Conservation (phyloP, 2,797 vertebrate genomes). For the Sebastes miniatus region DNA sequence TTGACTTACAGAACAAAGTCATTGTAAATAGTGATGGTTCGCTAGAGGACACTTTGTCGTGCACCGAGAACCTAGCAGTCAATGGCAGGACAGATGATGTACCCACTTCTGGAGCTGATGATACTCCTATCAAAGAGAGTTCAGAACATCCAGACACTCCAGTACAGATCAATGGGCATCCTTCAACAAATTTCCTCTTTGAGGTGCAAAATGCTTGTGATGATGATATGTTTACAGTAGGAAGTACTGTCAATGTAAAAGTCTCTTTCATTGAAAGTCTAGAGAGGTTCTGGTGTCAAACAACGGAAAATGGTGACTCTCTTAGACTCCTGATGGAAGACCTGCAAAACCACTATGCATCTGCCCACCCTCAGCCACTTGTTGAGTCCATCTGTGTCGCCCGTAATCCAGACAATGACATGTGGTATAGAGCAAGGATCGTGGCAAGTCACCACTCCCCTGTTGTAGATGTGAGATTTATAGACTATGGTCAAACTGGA, state of each 20-base stretch:
- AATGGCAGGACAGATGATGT: conserved; percentile 26
- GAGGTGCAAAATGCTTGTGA: conserved; percentile 29
- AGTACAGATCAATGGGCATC: background rate
- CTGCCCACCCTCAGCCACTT: conserved; percentile 11
- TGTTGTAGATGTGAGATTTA: conserved; percentile 81
- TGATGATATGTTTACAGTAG: conserved; percentile 74
- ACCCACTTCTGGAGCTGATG: background rate
- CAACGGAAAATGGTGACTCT: conserved; percentile 56
- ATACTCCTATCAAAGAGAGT: background rate
- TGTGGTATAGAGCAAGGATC: conserved; percentile 65
- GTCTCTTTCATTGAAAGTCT: conserved; percentile 82
- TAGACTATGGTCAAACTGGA: conserved; percentile 83
- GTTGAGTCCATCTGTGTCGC: conserved; percentile 41
- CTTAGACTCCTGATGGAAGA: conserved; percentile 81
- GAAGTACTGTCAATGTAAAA: conserved; percentile 80
- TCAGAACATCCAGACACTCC: background rate
- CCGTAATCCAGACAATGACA: conserved; percentile 49
- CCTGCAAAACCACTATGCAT: conserved; percentile 75
- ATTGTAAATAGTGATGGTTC: background rate
- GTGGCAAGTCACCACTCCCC: conserved; percentile 16
- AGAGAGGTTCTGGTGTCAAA: conserved; percentile 88
- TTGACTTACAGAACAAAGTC: conserved; percentile 3
- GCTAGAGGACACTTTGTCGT: background rate
- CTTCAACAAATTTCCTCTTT: background rate
- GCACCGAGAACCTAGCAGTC: background rate